Evolutionary conservation across 2,797 vertebrate species (phyloP), one percentile per base, ranked within the genome.

Genomic region (Macroramphosus scolopax): DNA sequence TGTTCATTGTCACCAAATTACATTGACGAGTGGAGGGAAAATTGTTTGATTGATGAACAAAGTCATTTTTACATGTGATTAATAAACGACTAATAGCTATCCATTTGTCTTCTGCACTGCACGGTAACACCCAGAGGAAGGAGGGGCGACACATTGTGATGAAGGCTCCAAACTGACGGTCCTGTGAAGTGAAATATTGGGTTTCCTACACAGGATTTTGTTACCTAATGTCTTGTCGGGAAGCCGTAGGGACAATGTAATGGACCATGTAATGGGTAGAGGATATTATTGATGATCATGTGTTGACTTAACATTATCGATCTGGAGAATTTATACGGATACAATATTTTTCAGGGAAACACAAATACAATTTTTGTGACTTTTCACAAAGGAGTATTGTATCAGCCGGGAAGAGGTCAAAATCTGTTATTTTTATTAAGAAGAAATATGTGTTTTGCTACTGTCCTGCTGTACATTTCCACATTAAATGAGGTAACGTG

Each of bases 21-120:
- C 82, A 78, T 71, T 87, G 89, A 90, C 89, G 87, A 86, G 83
- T 63, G 62, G 48, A 69, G 62, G 68, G 75, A 55, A 65, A 80
- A 88, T 83, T 31, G 66, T 75, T 74, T 89, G 88, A 91, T 90
- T 89, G 85, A 91, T 89, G 87, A 86, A 88, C 64, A 84, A 83
- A 88, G 85, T 86, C 58, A 87, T 90, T 81, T 81, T 70, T 80
- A 85, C 83, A 86, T 89, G 89, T 89, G 90, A 92, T 91, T 91
- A 91, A 91, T 91, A 88, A 77, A 81, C 83, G 78, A 81, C 85
- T 83, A 88, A 89, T 85, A 81, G 78, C 70, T 52, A 59, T 63
- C 81, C 85, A 89, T 88, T 86, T 85, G 78, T 89, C 87, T 87
- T 79, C 60, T 57, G 53, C 69, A 60, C 51, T 45, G 47, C 14